Evolutionary conservation across 1,140 invertebrate species (phyloP).

Genomic region (Augochlora pura): DNA sequence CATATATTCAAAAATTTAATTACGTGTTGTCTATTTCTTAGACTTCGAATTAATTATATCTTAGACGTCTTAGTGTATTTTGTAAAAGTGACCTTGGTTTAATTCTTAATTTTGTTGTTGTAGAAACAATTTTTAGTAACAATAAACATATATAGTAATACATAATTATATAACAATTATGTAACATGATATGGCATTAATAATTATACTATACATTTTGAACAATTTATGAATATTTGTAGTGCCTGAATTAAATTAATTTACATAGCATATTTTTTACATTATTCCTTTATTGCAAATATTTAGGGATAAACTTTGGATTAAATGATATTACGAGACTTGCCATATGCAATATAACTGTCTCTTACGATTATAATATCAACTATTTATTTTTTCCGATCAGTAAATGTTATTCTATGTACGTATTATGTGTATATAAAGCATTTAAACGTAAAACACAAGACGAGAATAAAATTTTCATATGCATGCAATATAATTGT

Average conservation of each 20-base stretch:
- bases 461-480: no score
- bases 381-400: no score
- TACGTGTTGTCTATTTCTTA: neutral
- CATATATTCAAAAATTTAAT: neutral
- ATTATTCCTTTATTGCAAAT: no score
- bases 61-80: neutral
- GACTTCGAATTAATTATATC: neutral
- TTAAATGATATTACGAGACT: neutral
- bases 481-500: no score
- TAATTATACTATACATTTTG: neutral
- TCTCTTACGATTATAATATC: neutral
- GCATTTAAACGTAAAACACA: no score
- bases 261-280: neutral
- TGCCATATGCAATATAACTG: neutral
- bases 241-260: neutral
- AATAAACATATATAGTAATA: neutral
- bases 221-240: neutral
- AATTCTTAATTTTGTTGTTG: neutral
- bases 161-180: slow-evolving; percentile 3
- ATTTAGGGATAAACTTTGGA: no score
- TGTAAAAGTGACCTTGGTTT: neutral
- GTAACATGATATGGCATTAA: neutral
- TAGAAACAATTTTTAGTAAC: neutral
- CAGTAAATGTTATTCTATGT: neutral
- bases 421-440: no score